These are phyloP conservation scores for Mamestra configurata DNA, from an alignment of 1,140 invertebrate genomes.

Conservation along the genomic window DNA sequence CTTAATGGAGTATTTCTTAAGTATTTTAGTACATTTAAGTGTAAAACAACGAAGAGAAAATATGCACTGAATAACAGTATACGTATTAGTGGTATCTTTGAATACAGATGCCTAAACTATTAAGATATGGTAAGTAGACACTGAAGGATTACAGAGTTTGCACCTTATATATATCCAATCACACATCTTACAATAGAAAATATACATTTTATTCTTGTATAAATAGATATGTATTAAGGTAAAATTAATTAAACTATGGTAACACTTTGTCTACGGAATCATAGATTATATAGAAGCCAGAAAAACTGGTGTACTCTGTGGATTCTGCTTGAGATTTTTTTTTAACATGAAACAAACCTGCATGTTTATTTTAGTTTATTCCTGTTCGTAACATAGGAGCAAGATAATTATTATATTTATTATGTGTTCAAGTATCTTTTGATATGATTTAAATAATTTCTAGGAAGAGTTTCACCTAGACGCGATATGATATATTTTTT, in stretches of 20 bases:
- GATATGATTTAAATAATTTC: constrained; percentile 20
- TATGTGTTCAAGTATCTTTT: constrained; percentile 7
- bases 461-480: constrained; percentile 15
- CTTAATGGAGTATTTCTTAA: constrained; percentile 37
- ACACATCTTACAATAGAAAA: constrained; percentile 78
- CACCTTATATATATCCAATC: constrained; percentile 76
- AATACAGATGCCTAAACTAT: constrained; percentile 47
- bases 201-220: constrained; percentile 79
- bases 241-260: constrained; percentile 85
- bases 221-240: constrained; percentile 81
- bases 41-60: constrained; percentile 32
- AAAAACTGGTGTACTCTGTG: constrained; percentile 35
- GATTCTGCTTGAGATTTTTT: constrained; percentile 17
- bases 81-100: constrained; percentile 36
- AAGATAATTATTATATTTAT: neutral
- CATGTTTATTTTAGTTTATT: neutral
- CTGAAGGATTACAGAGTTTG: constrained; percentile 64
- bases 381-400: neutral
- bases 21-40: constrained; percentile 47
- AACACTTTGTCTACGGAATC: constrained; percentile 79
- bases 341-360: constrained; percentile 38
- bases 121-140: constrained; percentile 73
- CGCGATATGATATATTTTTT: constrained; percentile 23
- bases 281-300: constrained; percentile 52
- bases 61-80: constrained; percentile 45